Evolutionary conservation across 2,113 vertebrate genomes (phyloP), one percentile per base, ranked within the genome.

Genomic region (Hemiprocne comata): DNA sequence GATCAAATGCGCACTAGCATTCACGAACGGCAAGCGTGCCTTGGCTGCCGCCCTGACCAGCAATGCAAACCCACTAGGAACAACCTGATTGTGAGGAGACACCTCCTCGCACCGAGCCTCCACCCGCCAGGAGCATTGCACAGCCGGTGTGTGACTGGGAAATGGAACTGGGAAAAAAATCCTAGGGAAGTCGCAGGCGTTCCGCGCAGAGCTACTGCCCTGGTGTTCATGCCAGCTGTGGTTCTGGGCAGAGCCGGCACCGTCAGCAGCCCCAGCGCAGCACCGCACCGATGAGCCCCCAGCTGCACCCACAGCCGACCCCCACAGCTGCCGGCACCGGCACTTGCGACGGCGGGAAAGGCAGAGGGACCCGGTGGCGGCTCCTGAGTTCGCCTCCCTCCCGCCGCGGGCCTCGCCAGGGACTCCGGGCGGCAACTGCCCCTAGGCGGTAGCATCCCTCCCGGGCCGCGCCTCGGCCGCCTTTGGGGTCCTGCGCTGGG

Each of bases 341-440:
- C 10, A 10, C 28, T 1, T 17, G 24, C 28, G 13, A 29, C 6
- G 15, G 11, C 50, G 8, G 8, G 16, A 3, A 19, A 9, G 1
- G 26, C 33, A 3, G 40, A 18, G 8, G 13, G 3, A 8, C 8
- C n/a, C 2, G 36, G 17, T 4, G 4, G 1, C 3, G 2, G 31
- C 7, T 1, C 4, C 1, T 2, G 1, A 2, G 10, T 17, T 10
- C 31, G 3, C 1, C 31, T 7, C 31, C 10, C n/a, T 33, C 21
- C 17, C 1, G 3, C n/a, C 10, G 3, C 13, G 7, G 17, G 9
- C 40, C 31, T 1, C 15, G 5, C 10, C 44, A 13, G 5, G 8
- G 11, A n/a, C n/a, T n/a, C 25, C 33, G 7, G 7, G 23, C 48
- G 48, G 48, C 48, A 50, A 21, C 48, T n/a, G n/a, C n/a, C n/a